Conservation (phyloP, 2,888 invertebrate species). For the Drosophila greeni region DNA sequence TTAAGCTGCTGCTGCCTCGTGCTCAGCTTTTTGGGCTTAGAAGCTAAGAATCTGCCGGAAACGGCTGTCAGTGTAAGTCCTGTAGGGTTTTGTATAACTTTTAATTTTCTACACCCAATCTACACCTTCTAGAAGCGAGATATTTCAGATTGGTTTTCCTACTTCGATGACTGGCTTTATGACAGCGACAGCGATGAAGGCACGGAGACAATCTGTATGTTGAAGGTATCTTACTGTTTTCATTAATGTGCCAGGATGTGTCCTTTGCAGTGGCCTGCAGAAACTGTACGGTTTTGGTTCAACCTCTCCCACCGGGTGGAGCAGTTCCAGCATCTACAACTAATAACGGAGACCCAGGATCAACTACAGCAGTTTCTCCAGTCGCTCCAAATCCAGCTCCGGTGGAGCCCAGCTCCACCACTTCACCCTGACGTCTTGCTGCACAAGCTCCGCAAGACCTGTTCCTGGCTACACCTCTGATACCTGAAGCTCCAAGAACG, state of each 20-base stretch:
- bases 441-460: neutral
- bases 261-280: slow-evolving; percentile 60
- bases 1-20: slow-evolving; percentile 37
- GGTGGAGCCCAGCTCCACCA: neutral
- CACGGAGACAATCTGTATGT: slow-evolving; percentile 45
- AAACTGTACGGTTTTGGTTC: slow-evolving; percentile 67
- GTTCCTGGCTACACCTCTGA: neutral
- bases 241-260: neutral
- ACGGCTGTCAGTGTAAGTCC: slow-evolving; percentile 21
- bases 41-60: slow-evolving; percentile 30
- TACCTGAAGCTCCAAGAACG: neutral
- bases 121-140: slow-evolving; percentile 34
- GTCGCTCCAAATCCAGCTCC: slow-evolving; percentile 3
- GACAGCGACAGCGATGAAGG: slow-evolving; percentile 43
- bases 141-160: slow-evolving; percentile 41
- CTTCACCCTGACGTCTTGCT: neutral
- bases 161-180: slow-evolving; percentile 22
- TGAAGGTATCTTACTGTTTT: neutral
- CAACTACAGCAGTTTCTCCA: slow-evolving; percentile 13
- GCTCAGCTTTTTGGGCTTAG: slow-evolving; percentile 9
- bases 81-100: accelerated
- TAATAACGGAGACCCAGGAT: neutral
- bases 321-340: slow-evolving; percentile 19
- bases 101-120: accelerated
- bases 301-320: slow-evolving; percentile 13